Conservation (phyloP, 2,797 vertebrate species). For the Trichosurus vulpecula region DNA sequence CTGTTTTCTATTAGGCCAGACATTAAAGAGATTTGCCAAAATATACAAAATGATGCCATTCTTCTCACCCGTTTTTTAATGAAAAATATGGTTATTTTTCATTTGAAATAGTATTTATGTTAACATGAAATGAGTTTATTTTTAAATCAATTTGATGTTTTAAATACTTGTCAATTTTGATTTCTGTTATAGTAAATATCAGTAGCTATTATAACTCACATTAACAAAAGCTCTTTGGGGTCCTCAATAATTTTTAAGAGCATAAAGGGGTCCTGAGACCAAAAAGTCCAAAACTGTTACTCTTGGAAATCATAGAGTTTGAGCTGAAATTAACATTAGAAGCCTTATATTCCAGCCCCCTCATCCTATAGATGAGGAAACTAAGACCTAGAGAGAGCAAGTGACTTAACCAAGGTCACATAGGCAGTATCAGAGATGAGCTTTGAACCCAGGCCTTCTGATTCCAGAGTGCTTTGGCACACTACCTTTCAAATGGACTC, state of each 20-base stretch:
- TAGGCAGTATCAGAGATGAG: neutral
- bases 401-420: neutral
- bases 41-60: neutral
- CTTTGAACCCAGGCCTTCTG: neutral
- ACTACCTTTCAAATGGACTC: neutral
- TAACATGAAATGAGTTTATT: neutral
- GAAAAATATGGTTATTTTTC: neutral
- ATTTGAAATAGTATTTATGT: neutral
- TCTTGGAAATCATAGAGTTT: neutral
- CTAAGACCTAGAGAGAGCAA: neutral
- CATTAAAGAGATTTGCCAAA: neutral
- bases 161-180: neutral
- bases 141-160: neutral
- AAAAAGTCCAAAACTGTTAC: neutral
- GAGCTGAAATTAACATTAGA: neutral
- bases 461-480: neutral
- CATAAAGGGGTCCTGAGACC: neutral
- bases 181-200: neutral
- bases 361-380: neutral
- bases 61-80: neutral
- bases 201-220: neutral
- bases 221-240: neutral
- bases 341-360: neutral
- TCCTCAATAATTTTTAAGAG: neutral
- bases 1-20: neutral